Evolutionary conservation across 37 sponge, comb jelly and placozoan species (phyloP).

Genomic region (Haliclona indistincta): DNA sequence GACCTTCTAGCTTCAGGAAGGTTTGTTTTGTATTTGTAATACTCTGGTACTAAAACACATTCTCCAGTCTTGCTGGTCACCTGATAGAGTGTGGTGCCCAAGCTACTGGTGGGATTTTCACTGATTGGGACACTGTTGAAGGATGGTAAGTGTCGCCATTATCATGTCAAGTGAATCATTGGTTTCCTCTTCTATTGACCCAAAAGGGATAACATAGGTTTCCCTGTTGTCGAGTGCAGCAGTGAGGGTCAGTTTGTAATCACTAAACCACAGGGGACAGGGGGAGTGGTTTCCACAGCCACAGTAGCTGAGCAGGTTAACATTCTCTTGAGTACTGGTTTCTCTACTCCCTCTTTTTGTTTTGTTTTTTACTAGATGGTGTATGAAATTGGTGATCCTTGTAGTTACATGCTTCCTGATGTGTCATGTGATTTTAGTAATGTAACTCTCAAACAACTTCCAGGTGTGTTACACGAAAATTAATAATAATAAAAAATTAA

Average conservation of each 20-base stretch:
- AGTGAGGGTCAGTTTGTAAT: constrained; percentile 72
- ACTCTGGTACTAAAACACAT: neutral
- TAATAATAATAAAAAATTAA: neutral
- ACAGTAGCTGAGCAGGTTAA: constrained; percentile 93
- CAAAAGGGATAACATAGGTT: constrained; percentile 91
- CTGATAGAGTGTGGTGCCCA: constrained; percentile 99
- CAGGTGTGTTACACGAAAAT: neutral
- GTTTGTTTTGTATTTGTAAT: constrained; percentile 34
- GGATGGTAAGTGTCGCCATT: constrained; percentile 76
- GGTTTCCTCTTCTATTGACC: neutral
- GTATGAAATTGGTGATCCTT: constrained; percentile 97
- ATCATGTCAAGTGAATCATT: neutral
- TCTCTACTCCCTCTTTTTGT: neutral
- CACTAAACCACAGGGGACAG: constrained; percentile 85
- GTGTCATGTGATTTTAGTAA: constrained; percentile 94
- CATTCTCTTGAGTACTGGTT: neutral
- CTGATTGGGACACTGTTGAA: constrained; percentile 91
- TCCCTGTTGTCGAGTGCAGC: constrained; percentile 91
- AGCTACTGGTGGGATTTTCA: constrained; percentile 94
- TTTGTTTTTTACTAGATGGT: constrained; percentile 63
- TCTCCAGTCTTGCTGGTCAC: constrained; percentile 92
- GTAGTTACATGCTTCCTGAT: constrained; percentile 91
- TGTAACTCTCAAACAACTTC: constrained; percentile 62
- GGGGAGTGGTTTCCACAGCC: constrained; percentile 81
- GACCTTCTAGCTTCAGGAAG: constrained; percentile 85